These are phyloP conservation scores for Cartodere bifasciata DNA, from an alignment of 2,888 invertebrate species.

Conservation along the genomic window DNA sequence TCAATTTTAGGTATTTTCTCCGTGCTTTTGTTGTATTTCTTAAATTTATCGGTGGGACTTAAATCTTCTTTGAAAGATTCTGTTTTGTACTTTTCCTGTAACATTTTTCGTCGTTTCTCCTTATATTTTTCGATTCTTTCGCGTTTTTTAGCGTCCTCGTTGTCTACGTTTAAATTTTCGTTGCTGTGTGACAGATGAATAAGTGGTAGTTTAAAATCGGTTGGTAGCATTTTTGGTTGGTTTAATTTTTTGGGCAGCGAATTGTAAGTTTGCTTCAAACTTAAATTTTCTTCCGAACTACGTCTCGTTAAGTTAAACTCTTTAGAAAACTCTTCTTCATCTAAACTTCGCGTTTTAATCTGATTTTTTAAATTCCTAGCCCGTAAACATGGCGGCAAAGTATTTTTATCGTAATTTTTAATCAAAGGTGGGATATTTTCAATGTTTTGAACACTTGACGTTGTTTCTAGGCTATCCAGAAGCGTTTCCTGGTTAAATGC, in stretches of 20 bases:
- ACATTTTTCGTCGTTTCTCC: conserved; percentile 73
- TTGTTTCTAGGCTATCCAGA: too few species aligned
- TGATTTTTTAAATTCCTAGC: conserved; percentile 50
- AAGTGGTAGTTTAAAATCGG: conserved; percentile 24
- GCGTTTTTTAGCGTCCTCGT: conserved; percentile 44
- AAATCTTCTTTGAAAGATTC: conserved; percentile 62
- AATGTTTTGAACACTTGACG: too few species aligned
- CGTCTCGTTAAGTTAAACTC: conserved; percentile 46
- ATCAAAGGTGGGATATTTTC: conserved; percentile 16
- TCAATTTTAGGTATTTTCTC: too few species aligned
- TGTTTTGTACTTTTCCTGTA: conserved; percentile 66
- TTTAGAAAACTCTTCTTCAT: conserved; percentile 60
- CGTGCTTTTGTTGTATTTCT: too few species aligned
- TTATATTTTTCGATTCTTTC: conserved; percentile 85
- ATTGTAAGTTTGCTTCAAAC: conserved; percentile 34
- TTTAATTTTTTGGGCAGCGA: conserved; percentile 44
- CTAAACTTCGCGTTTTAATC: conserved; percentile 53
- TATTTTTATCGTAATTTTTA: conserved; percentile 27
- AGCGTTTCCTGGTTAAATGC: too few species aligned
- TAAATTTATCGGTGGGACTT: conserved; percentile 13
- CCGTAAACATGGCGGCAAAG: conserved; percentile 46
- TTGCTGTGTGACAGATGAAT: conserved; percentile 28
- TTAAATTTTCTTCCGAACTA: conserved; percentile 42
- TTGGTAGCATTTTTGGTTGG: conserved; percentile 42
- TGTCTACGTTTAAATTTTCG: conserved; percentile 21